Evolutionary conservation across 2,888 invertebrate genomes (phyloP).

Genomic region (Eupithecia dodoneata): DNA sequence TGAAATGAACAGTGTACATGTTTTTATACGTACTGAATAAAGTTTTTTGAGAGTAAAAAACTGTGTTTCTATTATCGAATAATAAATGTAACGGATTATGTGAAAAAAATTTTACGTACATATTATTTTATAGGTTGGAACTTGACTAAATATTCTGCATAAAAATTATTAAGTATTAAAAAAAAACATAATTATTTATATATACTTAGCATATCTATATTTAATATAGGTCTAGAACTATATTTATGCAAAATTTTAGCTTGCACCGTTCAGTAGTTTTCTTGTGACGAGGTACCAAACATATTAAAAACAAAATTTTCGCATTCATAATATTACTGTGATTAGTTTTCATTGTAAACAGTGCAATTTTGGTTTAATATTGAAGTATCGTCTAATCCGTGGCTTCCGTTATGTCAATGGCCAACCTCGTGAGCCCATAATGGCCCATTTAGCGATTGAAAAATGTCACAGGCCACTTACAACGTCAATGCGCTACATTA

Average conservation of each 20-base stretch:
- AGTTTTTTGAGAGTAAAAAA: background rate
- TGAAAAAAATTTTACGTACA: background rate
- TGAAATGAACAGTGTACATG: background rate
- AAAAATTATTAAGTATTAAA: background rate
- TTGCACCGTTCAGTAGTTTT: background rate
- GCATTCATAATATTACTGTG: background rate
- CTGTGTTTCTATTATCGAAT: background rate
- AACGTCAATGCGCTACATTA: constrained; percentile 66
- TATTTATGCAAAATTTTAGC: background rate
- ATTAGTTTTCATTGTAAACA: background rate
- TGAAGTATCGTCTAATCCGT: constrained; percentile 52
- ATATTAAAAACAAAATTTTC: background rate
- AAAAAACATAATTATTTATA: no score
- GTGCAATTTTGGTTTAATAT: constrained; percentile 8
- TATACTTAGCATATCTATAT: no score
- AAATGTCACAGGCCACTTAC: constrained; percentile 69
- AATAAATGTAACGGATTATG: background rate
- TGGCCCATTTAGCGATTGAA: constrained; percentile 69
- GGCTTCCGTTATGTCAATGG: constrained; percentile 61
- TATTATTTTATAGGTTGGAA: background rate
- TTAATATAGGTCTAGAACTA: no score
- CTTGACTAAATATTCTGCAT: constrained; percentile 13
- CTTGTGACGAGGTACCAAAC: background rate
- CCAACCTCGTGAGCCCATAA: constrained; percentile 66
- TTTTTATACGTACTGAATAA: background rate